These are phyloP conservation scores for Acrobasis consociella DNA, from an alignment of 2,888 invertebrate genomes.

Conservation along the genomic window DNA sequence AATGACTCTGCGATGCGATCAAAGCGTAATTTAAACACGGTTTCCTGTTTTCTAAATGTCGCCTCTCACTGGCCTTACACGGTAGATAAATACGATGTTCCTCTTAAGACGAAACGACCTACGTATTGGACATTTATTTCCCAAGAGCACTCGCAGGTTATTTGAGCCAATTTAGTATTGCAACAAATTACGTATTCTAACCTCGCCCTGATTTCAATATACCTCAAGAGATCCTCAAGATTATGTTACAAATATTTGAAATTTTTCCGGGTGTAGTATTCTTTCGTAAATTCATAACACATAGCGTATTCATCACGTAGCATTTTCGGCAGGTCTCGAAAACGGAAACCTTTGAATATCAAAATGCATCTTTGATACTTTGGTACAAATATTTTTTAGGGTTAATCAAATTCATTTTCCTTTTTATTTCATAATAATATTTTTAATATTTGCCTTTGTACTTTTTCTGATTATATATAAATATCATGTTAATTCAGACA, in stretches of 20 bases:
- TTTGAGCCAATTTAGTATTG: constrained; percentile 14
- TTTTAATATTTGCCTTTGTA: too few relatives aligned
- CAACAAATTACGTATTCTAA: constrained; percentile 12
- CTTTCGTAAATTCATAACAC: background rate
- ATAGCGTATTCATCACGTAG: background rate
- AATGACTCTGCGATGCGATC: background rate
- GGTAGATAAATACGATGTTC: constrained; percentile 1
- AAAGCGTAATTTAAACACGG: background rate
- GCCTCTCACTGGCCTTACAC: background rate
- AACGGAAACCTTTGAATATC: background rate
- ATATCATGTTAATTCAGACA: too few relatives aligned
- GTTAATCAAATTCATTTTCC: background rate
- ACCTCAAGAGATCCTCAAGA: too few relatives aligned
- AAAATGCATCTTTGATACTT: background rate
- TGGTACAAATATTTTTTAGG: background rate
- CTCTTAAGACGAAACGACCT: constrained; percentile 1
- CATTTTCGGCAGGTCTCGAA: background rate
- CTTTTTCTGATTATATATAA: too few relatives aligned
- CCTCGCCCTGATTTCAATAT: constrained; percentile 8
- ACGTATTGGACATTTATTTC: constrained; percentile 14
- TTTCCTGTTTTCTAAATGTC: constrained; percentile 3
- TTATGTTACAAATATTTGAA: constrained; percentile 13
- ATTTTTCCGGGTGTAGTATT: background rate
- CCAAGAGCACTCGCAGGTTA: constrained; percentile 12
- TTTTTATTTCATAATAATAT: background rate